phyloP scores from a whole-genome alignment of 2,888 invertebrate species.

The Drosophila paramelanica region DNA sequence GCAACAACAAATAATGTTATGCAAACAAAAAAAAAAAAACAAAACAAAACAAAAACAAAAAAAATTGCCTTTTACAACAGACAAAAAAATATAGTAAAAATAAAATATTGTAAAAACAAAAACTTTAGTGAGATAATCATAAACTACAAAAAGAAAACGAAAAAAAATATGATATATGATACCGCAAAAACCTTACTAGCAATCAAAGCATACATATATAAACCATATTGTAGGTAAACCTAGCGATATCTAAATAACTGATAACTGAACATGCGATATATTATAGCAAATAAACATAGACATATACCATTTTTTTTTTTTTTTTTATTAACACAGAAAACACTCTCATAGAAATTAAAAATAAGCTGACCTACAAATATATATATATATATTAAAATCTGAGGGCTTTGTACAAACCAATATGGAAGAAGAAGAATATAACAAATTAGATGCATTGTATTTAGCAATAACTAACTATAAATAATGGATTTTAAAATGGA shows the following conservation, averaged over 20 bases:
- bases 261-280: constrained; percentile 62
- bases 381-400: constrained; percentile 3
- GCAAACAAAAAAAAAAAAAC: constrained; percentile 5
- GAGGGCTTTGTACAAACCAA: constrained; percentile 43
- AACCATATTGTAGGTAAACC: constrained; percentile 50
- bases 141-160: constrained; percentile 9
- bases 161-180: constrained; percentile 45
- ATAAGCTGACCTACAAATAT: constrained; percentile 24
- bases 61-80: constrained; percentile 53
- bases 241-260: constrained; percentile 50
- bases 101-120: constrained; percentile 4
- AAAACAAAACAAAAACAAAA: constrained; percentile 1
- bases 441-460: constrained; percentile 47
- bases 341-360: constrained; percentile 45
- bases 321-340: constrained; percentile 9
- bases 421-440: constrained; percentile 7
- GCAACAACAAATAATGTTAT: constrained; percentile 47
- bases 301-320: constrained; percentile 27
- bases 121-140: constrained; percentile 52
- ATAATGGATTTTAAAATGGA: constrained; percentile 46
- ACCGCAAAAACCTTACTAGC: constrained; percentile 77
- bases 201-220: constrained; percentile 69
- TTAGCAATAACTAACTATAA: constrained; percentile 38
- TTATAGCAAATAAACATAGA: constrained; percentile 45
- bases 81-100: constrained; percentile 27